Evolutionary conservation across 2,113 vertebrate genomes (phyloP).

Genomic region (Maccullochella peelii): DNA sequence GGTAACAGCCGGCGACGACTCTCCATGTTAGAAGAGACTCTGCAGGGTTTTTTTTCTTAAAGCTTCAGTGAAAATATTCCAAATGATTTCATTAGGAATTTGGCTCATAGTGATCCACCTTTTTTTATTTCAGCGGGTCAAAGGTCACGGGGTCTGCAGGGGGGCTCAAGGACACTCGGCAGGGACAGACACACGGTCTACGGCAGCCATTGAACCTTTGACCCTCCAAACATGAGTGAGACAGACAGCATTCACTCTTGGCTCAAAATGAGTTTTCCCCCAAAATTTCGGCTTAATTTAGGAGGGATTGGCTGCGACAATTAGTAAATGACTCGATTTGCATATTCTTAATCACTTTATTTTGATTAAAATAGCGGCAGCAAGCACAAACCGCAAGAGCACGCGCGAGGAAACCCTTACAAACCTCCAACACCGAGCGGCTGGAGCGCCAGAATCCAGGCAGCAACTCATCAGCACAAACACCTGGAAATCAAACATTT

Average conservation of each 20-base stretch:
- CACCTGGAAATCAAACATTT: conserved; percentile 60
- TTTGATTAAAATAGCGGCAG: conserved; percentile 64
- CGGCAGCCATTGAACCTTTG: conserved; percentile 11
- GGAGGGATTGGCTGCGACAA: conserved; percentile 52
- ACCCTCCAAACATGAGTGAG: background rate
- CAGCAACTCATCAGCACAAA: conserved; percentile 36
- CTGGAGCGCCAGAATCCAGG: background rate
- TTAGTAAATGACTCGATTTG: conserved; percentile 66
- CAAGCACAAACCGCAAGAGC: background rate
- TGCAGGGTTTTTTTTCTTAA: conserved; percentile 10
- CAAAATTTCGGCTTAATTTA: conserved; percentile 19
- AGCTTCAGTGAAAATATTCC: conserved; percentile 14
- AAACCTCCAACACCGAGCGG: conserved; percentile 21
- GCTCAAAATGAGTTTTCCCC: conserved; percentile 24
- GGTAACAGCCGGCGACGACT: conserved; percentile 3
- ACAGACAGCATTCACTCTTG: background rate
- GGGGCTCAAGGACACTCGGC: background rate
- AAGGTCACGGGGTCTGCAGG: background rate
- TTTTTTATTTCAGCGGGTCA: background rate
- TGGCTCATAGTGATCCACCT: background rate
- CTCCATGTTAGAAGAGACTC: conserved; percentile 20
- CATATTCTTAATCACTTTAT: conserved; percentile 68
- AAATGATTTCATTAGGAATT: background rate
- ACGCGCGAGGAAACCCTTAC: conserved; percentile 20
- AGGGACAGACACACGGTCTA: background rate